These are phyloP conservation scores for Hetaerina titia DNA, from an alignment of 2,888 invertebrate genomes.

Conservation along the genomic window DNA sequence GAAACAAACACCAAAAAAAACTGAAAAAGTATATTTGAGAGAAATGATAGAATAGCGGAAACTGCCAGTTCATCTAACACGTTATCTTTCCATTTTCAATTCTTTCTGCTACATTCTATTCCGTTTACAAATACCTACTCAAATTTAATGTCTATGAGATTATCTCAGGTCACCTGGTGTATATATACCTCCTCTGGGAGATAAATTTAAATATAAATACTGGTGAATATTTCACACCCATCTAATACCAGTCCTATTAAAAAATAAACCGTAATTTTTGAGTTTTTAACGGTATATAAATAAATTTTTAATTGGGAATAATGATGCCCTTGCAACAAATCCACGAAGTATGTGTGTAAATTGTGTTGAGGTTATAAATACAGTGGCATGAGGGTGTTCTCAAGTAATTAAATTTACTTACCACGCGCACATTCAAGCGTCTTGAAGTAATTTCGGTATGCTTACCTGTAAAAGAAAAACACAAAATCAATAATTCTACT, in stretches of 20 bases:
- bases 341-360: too few relatives aligned
- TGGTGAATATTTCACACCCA: too few relatives aligned
- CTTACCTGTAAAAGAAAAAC: slow-evolving; percentile 42
- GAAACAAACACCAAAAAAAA: background rate
- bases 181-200: too few relatives aligned
- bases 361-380: too few relatives aligned
- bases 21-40: background rate
- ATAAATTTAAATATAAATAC: too few relatives aligned
- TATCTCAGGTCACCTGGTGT: too few relatives aligned
- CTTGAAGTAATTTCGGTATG: background rate
- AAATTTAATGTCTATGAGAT: too few relatives aligned
- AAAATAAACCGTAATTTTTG: too few relatives aligned
- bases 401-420: slow-evolving; percentile 32
- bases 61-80: background rate
- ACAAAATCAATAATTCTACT: background rate
- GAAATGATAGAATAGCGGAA: background rate
- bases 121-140: too few relatives aligned
- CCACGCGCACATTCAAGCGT: background rate
- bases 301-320: background rate
- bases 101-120: background rate
- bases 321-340: too few relatives aligned
- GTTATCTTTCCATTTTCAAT: background rate
- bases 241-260: too few relatives aligned
- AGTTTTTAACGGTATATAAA: background rate
- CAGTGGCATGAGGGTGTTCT: background rate